A percentile compares a stretch with the other conserved stretches of the same genome.
phyloP scores from a whole-genome alignment of 2,888 invertebrate species.

The Sinhomidia bicolor region DNA sequence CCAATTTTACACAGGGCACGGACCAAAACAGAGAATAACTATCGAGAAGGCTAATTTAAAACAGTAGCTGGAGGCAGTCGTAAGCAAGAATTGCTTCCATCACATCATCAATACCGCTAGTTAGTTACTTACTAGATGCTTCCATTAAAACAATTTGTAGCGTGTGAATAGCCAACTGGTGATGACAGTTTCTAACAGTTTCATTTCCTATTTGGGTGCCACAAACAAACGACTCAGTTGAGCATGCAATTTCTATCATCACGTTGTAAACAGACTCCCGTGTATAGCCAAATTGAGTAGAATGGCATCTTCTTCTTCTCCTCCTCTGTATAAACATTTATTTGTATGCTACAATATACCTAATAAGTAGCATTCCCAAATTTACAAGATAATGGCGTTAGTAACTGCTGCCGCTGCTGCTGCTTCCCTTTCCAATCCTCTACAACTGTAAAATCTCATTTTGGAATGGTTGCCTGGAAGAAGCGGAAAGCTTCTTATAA shows the following conservation, averaged over 20 bases:
- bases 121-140: not conserved
- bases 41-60: too few relatives aligned
- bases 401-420: constrained; percentile 36
- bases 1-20: not conserved
- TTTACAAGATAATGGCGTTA: constrained; percentile 10
- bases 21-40: too few relatives aligned
- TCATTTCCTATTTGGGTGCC: constrained; percentile 66
- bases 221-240: constrained; percentile 9
- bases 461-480: not conserved
- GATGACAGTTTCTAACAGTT: constrained; percentile 67
- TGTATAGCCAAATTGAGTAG: not conserved
- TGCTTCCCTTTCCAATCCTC: constrained; percentile 20
- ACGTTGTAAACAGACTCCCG: not conserved
- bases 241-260: constrained; percentile 13
- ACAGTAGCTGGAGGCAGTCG: too few relatives aligned
- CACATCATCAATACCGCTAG: not conserved
- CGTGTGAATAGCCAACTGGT: constrained; percentile 63
- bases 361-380: not conserved
- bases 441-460: not conserved
- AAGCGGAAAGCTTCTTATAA: constrained; percentile 5
- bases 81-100: not conserved
- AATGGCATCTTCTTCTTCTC: not conserved
- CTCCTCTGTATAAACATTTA: not conserved
- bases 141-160: not conserved
- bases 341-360: too few relatives aligned